Base-by-base conservation (phyloP, 2,113 vertebrate genomes). In the Ibidorhyncha struthersii region DNA sequence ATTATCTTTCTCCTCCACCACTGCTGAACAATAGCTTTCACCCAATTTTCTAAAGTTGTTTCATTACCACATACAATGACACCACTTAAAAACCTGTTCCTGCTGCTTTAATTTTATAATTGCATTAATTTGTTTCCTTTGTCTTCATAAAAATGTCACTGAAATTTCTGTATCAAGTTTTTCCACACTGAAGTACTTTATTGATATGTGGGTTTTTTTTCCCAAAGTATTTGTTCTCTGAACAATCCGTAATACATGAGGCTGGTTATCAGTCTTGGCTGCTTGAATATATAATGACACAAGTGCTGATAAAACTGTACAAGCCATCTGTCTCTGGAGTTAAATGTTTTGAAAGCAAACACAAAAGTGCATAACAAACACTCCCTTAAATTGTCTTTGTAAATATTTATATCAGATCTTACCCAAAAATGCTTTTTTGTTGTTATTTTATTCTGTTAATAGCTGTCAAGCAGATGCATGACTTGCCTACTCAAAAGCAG, bases 341-440 rank as follows among this genome's bases (percentile, higher is more conserved):
- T 97, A 96, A 97, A 96, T 91, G 88, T 97, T 95, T 97, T 97
- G 96, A 98, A 97, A 92, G 69, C 95, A 97, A 97, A 96, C 82
- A 96, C 45, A 86, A 96, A 94, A 95, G 78, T 86, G 96, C 82
- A 90, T 87, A 91, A 93, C 55, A 95, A 91, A 92, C 90, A 95
- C 32, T 92, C 82, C 47, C 82, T 96, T 93, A 97, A 94, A 89
- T 91, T 88, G 63, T 95, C 93, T 98, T 93, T 89, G 82, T 97
- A 97, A 97, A 97, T 98, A 96, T 97, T 97, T 96, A 93, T 96
- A 95, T 96, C 89, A 90, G 77, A 77, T 94, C 79, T 97, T 83
- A 82, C 79, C 34, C 41, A 3, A 82, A 94, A 95, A 79, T 38
- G 50, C 13, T 71, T 90, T 95, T 91, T 86, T 91, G 69, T 85